These are phyloP conservation scores for Delichon dasypus DNA, from an alignment of 2,797 vertebrate genomes.

Conservation along the genomic window DNA sequence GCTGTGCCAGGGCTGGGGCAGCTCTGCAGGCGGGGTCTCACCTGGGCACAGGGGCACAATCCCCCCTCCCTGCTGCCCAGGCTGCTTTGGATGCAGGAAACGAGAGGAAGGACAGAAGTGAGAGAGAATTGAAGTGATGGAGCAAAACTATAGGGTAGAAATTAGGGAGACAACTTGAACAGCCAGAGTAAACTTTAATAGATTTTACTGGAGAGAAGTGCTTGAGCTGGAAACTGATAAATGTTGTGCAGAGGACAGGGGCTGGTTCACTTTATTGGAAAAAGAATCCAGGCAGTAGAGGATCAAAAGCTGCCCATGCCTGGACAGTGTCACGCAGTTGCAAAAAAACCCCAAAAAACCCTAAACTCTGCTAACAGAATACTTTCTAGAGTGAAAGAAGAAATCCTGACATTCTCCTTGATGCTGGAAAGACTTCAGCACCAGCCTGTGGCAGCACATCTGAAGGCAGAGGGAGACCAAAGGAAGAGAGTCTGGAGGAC, in stretches of 20 bases:
- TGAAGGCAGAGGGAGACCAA: background rate
- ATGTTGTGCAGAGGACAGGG: background rate
- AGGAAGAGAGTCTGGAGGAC: background rate
- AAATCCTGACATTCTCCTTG: background rate
- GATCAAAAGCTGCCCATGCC: background rate
- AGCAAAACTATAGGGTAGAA: background rate
- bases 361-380: rapidly evolving
- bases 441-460: background rate
- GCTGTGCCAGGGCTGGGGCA: background rate
- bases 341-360: background rate
- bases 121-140: background rate
- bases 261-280: background rate
- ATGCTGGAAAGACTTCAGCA: background rate
- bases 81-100: background rate
- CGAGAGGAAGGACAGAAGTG: background rate
- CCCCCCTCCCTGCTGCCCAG: background rate
- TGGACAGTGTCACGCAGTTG: background rate
- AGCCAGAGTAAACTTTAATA: background rate
- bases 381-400: background rate
- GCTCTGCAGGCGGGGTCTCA: background rate
- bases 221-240: background rate
- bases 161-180: background rate
- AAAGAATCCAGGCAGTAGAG: background rate
- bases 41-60: background rate
- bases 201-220: background rate